Evolutionary conservation across 2,113 vertebrate genomes (phyloP), one percentile per base, ranked within the genome.

Genomic region (Saccopteryx bilineata): DNA sequence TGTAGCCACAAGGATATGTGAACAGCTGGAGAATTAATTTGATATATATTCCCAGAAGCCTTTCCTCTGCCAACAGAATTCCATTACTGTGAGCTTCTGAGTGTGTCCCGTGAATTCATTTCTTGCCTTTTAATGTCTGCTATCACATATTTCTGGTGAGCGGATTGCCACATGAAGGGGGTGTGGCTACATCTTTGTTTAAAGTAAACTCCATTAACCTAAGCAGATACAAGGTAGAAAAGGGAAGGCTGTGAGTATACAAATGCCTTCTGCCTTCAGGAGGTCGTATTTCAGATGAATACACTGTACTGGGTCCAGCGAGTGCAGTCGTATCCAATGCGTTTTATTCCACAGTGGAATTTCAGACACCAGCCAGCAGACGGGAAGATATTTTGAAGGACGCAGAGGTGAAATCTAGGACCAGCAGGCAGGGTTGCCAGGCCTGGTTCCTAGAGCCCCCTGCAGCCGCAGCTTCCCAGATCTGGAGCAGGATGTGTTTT

Each of bases 1-100:
- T 46, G 9, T 96, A 96, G 96, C 95, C 93, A 94, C 96, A 93
- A 92, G 97, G 95, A 95, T 95, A 92, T 95, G 90, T 96, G 97
- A 97, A 97, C 97, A 97, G 97, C 96, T 97, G 97, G 96, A 97
- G 97, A 97, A 97, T 97, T 97, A 97, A 97, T 97, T 96, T 97
- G 96, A 97, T 97, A 89, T 95, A 96, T 97, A 96, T 94, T 96
- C 96, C 97, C 96, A 95, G 96, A 93, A 96, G 96, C 93, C 65
- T 95, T 91, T 95, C 81, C 26, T 95, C 95, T 95, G 96, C 96
- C 96, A 97, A 88, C 94, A 97, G 97, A 97, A 97, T 97, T 96
- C 96, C 92, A 96, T 97, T 97, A 97, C 95, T 85, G 50, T 79
- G 96, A 90, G 94, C 85, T 85, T 95, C 88, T 90, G 92, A 90